Percentiles rank a stretch among this genome's conserved stretches.
Conservation (phyloP, 2,888 invertebrate genomes). For the Drosophila meridiana region DNA sequence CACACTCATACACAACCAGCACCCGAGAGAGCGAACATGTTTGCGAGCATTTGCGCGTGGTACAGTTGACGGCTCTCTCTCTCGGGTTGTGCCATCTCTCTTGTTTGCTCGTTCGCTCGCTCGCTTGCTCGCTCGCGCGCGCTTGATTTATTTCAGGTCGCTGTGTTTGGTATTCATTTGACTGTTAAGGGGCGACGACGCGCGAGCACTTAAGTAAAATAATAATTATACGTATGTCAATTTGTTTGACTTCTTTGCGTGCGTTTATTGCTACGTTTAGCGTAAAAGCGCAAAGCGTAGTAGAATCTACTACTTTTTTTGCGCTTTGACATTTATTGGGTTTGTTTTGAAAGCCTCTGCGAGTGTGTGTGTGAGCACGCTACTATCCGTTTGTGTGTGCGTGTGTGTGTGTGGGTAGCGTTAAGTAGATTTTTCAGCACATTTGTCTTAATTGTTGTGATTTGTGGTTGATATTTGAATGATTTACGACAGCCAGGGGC, state of each 20-base stretch:
- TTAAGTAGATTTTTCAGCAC: slow-evolving; percentile 81
- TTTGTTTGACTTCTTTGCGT: slow-evolving; percentile 82
- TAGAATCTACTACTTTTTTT: slow-evolving; percentile 60
- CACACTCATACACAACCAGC: slow-evolving; percentile 1
- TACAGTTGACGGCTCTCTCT: slow-evolving; percentile 73
- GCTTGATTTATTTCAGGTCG: slow-evolving; percentile 84
- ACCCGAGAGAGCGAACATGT: slow-evolving; percentile 45
- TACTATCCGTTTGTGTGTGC: not conserved
- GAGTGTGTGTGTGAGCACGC: slow-evolving; percentile 12
- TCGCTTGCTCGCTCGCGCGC: slow-evolving; percentile 18
- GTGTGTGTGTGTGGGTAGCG: slow-evolving; percentile 53
- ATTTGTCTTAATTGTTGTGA: slow-evolving; percentile 79
- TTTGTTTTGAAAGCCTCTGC: slow-evolving; percentile 79
- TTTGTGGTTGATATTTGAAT: slow-evolving; percentile 82
- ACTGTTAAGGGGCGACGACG: slow-evolving; percentile 81
- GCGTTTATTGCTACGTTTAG: slow-evolving; percentile 59
- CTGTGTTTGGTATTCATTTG: slow-evolving; percentile 82
- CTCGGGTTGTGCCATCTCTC: slow-evolving; percentile 39
- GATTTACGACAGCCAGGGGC: slow-evolving; percentile 70
- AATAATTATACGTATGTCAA: slow-evolving; percentile 83
- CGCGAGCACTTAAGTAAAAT: slow-evolving; percentile 83
- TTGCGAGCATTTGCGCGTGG: slow-evolving; percentile 51
- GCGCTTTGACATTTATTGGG: slow-evolving; percentile 77
- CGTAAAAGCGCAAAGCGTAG: slow-evolving; percentile 46
- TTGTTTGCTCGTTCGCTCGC: slow-evolving; percentile 13